Conservation (phyloP, 2,113 vertebrate species). For the Cranoglanis bouderius region DNA sequence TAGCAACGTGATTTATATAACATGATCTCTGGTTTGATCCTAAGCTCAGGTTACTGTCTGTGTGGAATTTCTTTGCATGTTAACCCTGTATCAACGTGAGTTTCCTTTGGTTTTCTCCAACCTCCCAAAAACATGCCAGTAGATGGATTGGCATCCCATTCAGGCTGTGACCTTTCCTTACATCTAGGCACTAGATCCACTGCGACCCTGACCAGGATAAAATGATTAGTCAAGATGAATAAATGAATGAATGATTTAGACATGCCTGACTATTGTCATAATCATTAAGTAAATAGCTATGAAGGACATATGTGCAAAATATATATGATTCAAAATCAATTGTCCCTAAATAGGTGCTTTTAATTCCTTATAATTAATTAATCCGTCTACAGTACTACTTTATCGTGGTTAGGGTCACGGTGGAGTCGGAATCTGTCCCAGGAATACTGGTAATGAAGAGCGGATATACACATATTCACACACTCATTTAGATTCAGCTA, state of each 20-base stretch:
- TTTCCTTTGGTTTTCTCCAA: neutral
- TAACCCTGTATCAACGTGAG: neutral
- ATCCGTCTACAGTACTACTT: neutral
- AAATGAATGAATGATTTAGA: neutral
- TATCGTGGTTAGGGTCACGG: neutral
- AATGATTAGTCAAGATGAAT: neutral
- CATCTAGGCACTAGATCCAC: neutral
- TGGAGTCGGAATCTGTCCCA: neutral
- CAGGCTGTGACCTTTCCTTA: neutral
- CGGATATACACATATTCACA: neutral
- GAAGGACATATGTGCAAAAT: neutral
- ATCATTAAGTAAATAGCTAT: neutral
- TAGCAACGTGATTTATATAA: neutral
- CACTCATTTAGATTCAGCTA: neutral
- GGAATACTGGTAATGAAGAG: neutral
- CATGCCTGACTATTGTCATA: neutral
- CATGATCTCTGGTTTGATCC: neutral
- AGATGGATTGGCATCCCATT: neutral
- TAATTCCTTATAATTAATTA: neutral
- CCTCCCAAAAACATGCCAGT: neutral
- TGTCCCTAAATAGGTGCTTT: neutral
- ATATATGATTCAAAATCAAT: neutral
- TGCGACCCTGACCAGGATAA: neutral
- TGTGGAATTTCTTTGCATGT: neutral
- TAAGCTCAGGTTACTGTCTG: neutral